phyloP scores from a whole-genome alignment of 2,888 invertebrate genomes.

The Pseudanteris insignis region DNA sequence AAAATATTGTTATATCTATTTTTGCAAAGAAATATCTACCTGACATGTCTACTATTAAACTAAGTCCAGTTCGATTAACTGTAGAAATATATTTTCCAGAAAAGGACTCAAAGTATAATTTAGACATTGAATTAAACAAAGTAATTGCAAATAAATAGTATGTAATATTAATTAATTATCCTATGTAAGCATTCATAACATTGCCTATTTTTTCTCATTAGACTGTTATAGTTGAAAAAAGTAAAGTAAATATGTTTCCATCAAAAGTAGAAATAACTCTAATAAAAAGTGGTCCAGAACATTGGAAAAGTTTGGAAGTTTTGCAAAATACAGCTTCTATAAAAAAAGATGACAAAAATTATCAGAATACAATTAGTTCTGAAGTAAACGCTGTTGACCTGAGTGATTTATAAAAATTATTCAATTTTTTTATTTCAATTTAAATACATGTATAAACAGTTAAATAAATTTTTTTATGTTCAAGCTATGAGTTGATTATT shows the following conservation, averaged over 20 bases:
- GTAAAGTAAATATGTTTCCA: slow-evolving; percentile 81
- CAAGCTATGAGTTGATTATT: too few relatives aligned
- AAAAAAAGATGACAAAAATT: slow-evolving; percentile 47
- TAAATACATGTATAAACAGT: too few relatives aligned
- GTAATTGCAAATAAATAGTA: slow-evolving; percentile 69
- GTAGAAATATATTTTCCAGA: slow-evolving; percentile 81
- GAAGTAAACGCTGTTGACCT: slow-evolving; percentile 77
- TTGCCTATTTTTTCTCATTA: slow-evolving; percentile 69
- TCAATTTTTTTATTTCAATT: too few relatives aligned
- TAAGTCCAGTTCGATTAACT: slow-evolving; percentile 84
- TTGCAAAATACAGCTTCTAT: slow-evolving; percentile 18
- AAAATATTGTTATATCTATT: slow-evolving; percentile 84
- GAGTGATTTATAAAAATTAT: slow-evolving; percentile 70
- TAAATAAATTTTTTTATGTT: too few relatives aligned
- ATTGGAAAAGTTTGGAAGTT: slow-evolving; percentile 80
- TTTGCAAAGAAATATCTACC: slow-evolving; percentile 93
- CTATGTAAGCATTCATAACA: too few relatives aligned
- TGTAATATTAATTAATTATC: background rate
- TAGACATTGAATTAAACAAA: slow-evolving; percentile 83
- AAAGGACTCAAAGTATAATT: slow-evolving; percentile 76
- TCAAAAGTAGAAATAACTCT: slow-evolving; percentile 94
- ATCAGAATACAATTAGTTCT: slow-evolving; percentile 66
- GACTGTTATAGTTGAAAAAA: slow-evolving; percentile 79
- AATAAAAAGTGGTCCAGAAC: slow-evolving; percentile 84
- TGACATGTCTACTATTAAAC: slow-evolving; percentile 76